Conservation (phyloP, 2,797 vertebrate species). For the Pangasius larnaudii region DNA sequence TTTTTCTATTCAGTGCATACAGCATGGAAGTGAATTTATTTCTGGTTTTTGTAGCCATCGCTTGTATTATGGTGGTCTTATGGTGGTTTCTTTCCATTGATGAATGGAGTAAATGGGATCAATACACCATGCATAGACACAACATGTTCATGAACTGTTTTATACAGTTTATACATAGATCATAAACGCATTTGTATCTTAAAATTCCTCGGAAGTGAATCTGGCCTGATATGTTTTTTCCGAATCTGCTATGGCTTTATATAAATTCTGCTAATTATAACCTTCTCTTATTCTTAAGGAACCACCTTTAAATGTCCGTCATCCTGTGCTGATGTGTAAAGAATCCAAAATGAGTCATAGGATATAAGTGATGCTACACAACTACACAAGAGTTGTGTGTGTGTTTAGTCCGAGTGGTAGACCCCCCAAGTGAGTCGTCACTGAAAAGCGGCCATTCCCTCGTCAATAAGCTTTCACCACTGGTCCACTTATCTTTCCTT, state of each 20-base stretch:
- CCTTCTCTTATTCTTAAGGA: neutral
- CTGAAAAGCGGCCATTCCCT: slow-evolving; percentile 47
- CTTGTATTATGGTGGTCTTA: neutral
- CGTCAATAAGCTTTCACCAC: slow-evolving; percentile 51
- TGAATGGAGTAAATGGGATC: neutral
- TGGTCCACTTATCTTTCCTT: slow-evolving; percentile 57
- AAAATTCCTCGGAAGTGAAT: neutral
- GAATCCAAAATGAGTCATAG: neutral
- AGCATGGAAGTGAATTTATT: neutral
- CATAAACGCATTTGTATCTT: neutral
- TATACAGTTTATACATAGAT: neutral
- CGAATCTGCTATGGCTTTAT: neutral
- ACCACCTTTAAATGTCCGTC: neutral
- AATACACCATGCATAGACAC: neutral
- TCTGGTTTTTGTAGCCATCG: neutral
- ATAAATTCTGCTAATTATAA: neutral
- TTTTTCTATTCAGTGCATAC: neutral
- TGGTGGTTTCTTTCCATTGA: neutral
- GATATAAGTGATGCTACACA: neutral
- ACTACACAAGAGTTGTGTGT: neutral
- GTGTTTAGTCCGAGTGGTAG: slow-evolving; percentile 40
- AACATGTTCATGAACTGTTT: neutral
- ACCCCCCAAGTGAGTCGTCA: slow-evolving; percentile 50
- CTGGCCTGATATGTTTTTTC: neutral
- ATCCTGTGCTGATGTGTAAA: neutral